These are phyloP conservation scores for Pyrrhia umbra DNA, from an alignment of 2,888 invertebrate genomes.

Conservation along the genomic window DNA sequence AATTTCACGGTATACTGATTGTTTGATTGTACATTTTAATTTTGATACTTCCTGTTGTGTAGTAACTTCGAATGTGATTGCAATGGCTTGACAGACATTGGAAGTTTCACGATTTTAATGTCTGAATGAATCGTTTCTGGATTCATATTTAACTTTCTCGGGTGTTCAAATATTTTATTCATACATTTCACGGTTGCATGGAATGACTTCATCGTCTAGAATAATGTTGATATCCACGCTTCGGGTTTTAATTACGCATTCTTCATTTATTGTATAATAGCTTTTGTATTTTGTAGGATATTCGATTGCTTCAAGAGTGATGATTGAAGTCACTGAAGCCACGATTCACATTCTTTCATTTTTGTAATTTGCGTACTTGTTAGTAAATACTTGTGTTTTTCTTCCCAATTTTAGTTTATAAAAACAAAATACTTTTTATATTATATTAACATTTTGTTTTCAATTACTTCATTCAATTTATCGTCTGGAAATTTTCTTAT, in stretches of 20 bases:
- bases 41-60: slow-evolving; percentile 13
- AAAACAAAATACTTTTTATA: no score
- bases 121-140: background rate
- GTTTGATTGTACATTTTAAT: slow-evolving; percentile 41
- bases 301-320: no score
- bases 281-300: background rate
- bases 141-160: background rate
- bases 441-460: no score
- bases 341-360: background rate
- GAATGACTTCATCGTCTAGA: background rate
- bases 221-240: background rate
- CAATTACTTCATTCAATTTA: no score
- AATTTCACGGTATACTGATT: slow-evolving; percentile 64
- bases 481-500: no score
- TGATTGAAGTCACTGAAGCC: background rate
- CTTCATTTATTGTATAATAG: background rate
- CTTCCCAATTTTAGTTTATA: no score
- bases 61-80: slow-evolving; percentile 13
- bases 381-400: no score
- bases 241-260: background rate
- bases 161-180: background rate
- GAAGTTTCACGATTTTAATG: background rate
- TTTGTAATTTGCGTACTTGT: background rate
- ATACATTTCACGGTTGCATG: background rate
- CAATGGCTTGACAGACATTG: background rate